Evolutionary conservation across 2,797 vertebrate genomes (phyloP).

Genomic region (Melanotaenia parkinsoni): DNA sequence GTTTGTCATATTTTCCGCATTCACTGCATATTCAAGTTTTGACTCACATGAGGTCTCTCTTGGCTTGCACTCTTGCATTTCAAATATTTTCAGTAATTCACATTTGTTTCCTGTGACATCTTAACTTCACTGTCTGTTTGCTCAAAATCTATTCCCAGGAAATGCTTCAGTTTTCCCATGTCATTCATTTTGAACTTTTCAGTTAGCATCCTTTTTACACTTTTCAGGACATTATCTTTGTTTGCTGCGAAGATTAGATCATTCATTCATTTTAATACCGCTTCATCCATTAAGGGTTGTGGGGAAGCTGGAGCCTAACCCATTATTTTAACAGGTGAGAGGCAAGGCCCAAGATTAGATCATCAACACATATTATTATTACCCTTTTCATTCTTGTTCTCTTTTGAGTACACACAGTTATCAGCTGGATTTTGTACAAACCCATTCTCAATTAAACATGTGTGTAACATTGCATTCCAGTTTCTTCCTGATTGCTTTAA

Average conservation of each 20-base stretch:
- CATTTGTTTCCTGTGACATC: slow-evolving; percentile 19
- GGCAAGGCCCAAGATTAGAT: not conserved
- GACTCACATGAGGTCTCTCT: too few relatives aligned
- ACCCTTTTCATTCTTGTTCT: not conserved
- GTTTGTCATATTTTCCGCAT: too few relatives aligned
- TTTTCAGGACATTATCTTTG: not conserved
- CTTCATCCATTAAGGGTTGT: too few relatives aligned
- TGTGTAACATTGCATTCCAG: not conserved
- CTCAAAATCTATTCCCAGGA: slow-evolving; percentile 24
- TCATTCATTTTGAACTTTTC: slow-evolving; percentile 34
- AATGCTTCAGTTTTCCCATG: slow-evolving; percentile 20
- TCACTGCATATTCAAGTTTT: too few relatives aligned
- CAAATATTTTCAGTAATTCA: too few relatives aligned
- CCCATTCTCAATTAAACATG: not conserved
- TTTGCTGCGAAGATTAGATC: not conserved
- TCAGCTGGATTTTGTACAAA: not conserved
- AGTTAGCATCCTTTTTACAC: not conserved
- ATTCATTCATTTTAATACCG: not conserved
- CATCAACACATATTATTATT: not conserved
- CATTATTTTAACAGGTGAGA: too few relatives aligned
- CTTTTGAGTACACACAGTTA: not conserved
- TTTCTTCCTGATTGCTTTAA: slow-evolving; percentile 29
- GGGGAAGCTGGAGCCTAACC: too few relatives aligned
- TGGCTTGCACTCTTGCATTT: too few relatives aligned
- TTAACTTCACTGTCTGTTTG: slow-evolving; percentile 19